Conservation (phyloP, 2,797 vertebrate genomes). For the Gallinago nigripennis region DNA sequence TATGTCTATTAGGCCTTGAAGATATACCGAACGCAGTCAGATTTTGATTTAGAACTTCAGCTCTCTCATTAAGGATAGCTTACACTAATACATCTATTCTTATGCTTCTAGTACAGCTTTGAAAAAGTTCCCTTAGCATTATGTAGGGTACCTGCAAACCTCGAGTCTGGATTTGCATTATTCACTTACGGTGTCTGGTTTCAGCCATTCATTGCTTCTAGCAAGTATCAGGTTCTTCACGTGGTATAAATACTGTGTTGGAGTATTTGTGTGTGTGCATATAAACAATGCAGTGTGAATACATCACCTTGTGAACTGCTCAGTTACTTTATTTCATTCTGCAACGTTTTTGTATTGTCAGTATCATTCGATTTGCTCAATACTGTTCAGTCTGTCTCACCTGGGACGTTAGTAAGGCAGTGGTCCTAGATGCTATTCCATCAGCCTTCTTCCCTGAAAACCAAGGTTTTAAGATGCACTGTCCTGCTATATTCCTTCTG, state of each 20-base stretch:
- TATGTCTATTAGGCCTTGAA: neutral
- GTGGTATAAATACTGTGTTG: neutral
- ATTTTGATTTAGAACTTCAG: neutral
- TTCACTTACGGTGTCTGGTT: neutral
- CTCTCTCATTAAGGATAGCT: neutral
- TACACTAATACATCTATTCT: neutral
- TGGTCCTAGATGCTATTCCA: neutral
- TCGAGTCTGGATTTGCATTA: neutral
- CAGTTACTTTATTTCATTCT: neutral
- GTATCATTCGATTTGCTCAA: neutral
- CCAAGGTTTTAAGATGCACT: fast-evolving
- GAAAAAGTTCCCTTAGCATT: neutral
- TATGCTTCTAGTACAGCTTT: neutral
- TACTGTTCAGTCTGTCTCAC: neutral
- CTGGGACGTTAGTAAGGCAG: neutral
- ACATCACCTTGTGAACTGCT: neutral
- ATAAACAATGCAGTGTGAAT: neutral
- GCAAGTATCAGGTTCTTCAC: neutral
- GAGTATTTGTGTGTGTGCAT: neutral
- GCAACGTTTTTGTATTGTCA: neutral
- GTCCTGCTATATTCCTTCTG: neutral
- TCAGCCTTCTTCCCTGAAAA: neutral
- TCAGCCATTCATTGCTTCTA: neutral
- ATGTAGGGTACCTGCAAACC: neutral
- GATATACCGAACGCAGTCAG: neutral